A percentile compares a stretch with the other conserved stretches of the same genome.
Evolutionary conservation across 2,113 vertebrate species (phyloP).

Genomic region (Morphnarchus princeps): DNA sequence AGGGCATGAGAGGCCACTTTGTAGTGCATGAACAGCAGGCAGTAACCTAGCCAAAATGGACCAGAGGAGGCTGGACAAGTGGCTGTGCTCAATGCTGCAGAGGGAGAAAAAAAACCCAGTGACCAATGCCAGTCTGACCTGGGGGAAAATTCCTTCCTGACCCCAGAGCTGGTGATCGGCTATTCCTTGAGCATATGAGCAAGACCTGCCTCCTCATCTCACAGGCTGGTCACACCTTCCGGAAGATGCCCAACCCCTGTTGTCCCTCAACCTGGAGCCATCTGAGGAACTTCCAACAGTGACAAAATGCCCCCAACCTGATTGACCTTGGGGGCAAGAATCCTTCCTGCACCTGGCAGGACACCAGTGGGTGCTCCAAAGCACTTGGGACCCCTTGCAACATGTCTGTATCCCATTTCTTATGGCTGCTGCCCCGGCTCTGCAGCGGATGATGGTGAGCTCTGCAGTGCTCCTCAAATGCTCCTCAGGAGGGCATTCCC

Average conservation of each 20-base stretch:
- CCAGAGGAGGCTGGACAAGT: neutral
- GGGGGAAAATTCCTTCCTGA: neutral
- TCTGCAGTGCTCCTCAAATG: neutral
- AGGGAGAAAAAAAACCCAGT: neutral
- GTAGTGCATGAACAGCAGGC: neutral
- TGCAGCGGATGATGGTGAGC: neutral
- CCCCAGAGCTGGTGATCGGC: neutral
- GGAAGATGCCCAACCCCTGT: neutral
- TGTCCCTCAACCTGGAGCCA: neutral
- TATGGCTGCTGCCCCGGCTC: neutral
- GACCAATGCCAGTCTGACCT: neutral
- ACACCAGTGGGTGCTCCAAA: neutral
- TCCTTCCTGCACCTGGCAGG: neutral
- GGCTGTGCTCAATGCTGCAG: neutral
- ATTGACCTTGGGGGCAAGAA: too few species aligned
- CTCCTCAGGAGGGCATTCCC: neutral
- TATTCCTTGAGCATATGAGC: neutral
- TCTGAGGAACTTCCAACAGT: neutral
- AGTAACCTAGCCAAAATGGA: neutral
- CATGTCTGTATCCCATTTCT: neutral
- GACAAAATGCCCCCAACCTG: neutral
- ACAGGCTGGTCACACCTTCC: neutral
- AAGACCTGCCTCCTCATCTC: neutral
- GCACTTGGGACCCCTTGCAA: neutral
- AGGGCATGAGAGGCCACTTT: neutral